Evolutionary conservation across 2,113 vertebrate species (phyloP), one percentile per base, ranked within the genome.

Genomic region (Chaenocephalus aceratus): DNA sequence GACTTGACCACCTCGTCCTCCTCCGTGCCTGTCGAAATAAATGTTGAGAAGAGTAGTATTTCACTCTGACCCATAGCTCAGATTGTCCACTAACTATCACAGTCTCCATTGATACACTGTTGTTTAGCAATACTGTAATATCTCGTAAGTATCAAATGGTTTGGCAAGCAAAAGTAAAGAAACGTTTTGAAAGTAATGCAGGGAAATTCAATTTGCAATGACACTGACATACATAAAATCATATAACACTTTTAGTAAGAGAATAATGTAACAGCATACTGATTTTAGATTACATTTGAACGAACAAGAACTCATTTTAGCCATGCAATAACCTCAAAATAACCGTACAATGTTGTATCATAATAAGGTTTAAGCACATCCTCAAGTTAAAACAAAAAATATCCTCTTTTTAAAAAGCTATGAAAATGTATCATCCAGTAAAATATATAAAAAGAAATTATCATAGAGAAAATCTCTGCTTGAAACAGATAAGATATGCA

Each of bases 1-100:
- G 96, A 95, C 89, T 96, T 97, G 44, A 97, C 86, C 21, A 95
- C 86, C 54, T 96, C 94, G 0, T 93, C 94, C 85, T 98, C 96
- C 68, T 97, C 96, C 1, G 95, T 95, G 75, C 94, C 97, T 99
- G 89, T 64, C 75, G 45, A 73, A 75, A 82, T 79, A 93, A 68
- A 16, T 21, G 79, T 9, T 5, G 34, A 4, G 8, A 53, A 61
- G 6, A 77, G 18, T 53, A 49, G 74, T 71, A 45, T 34, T 46
- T 8, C 49, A 53, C 34, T 80, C 15, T 48, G 59, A 46, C 64
- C 26, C 54, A 15, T 67, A 68, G 65, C 57, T 74, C 74, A 65
- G 23, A 73, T 34, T 48, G 53, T 21, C 3, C 3, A 13, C 3
- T 36, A 26, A 57, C 5, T 36, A n/a, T 6, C 30, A 6, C 18